A percentile compares a stretch with the other conserved stretches of the same genome.
phyloP scores from a whole-genome alignment of 2,113 vertebrate genomes.

The Reinhardtius hippoglossoides region DNA sequence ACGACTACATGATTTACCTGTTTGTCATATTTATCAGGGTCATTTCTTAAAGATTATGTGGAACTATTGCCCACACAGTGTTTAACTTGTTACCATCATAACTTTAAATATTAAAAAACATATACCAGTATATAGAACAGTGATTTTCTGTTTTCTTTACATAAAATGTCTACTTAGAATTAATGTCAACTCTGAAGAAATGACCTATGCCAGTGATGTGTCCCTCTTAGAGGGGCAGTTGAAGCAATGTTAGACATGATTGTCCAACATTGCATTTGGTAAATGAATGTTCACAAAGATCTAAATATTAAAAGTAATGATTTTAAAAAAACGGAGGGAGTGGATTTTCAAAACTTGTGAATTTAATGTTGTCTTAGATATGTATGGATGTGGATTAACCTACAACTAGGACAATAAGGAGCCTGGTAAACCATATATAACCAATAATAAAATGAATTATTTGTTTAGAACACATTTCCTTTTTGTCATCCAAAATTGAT shows the following conservation, averaged over 20 bases:
- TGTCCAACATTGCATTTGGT: neutral
- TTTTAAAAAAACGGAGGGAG: too few species aligned
- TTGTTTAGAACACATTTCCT: too few species aligned
- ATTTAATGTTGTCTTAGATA: too few species aligned
- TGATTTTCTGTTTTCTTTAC: neutral
- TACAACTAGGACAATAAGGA: neutral
- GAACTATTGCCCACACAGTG: too few species aligned
- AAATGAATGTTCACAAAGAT: neutral
- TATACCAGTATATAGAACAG: neutral
- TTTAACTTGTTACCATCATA: neutral
- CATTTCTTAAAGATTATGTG: neutral
- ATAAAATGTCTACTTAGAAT: neutral
- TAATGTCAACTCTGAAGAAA: neutral
- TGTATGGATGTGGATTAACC: neutral
- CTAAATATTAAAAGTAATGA: too few species aligned
- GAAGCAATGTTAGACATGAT: neutral
- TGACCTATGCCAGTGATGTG: neutral
- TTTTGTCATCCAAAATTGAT: too few species aligned
- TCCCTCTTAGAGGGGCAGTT: neutral
- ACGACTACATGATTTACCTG: neutral
- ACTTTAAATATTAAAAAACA: neutral
- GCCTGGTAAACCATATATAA: too few species aligned
- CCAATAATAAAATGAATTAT: too few species aligned
- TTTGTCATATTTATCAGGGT: neutral
- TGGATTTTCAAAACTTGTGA: too few species aligned